Evolutionary conservation across 2,888 invertebrate genomes (phyloP).

Genomic region (Nomada hirtipes): DNA sequence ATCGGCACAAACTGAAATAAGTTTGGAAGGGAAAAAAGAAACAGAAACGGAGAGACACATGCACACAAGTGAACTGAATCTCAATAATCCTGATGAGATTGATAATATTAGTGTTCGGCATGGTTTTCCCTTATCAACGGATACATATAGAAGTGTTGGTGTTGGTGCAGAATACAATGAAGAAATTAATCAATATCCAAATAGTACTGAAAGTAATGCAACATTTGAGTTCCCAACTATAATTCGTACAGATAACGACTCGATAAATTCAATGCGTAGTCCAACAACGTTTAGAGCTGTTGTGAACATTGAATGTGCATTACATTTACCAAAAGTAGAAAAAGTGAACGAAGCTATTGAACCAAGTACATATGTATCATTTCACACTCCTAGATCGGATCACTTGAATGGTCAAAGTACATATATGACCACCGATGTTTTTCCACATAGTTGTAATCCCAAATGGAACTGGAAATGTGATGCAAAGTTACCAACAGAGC

Average conservation of each 20-base stretch:
- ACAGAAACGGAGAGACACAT: slow-evolving; percentile 23
- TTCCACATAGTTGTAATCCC: slow-evolving; percentile 85
- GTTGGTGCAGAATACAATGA: slow-evolving; percentile 81
- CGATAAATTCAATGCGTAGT: slow-evolving; percentile 16
- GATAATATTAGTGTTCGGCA: slow-evolving; percentile 73
- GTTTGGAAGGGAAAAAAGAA: slow-evolving; percentile 35
- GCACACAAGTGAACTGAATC: slow-evolving; percentile 67
- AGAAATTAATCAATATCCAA: slow-evolving; percentile 63
- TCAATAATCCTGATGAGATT: slow-evolving; percentile 74
- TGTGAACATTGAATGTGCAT: slow-evolving; percentile 86
- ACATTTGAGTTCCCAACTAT: slow-evolving; percentile 24
- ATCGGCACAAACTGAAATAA: slow-evolving; percentile 68
- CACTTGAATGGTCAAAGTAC: slow-evolving; percentile 74
- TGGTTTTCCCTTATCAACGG: slow-evolving; percentile 74
- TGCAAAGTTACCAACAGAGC: slow-evolving; percentile 84
- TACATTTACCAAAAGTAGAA: slow-evolving; percentile 85
- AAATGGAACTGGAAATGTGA: slow-evolving; percentile 86
- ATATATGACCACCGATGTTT: slow-evolving; percentile 85
- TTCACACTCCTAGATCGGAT: slow-evolving; percentile 84
- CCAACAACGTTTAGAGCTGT: slow-evolving; percentile 83
- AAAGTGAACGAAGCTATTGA: slow-evolving; percentile 83
- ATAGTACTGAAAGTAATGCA: slow-evolving; percentile 58
- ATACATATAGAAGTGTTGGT: slow-evolving; percentile 80
- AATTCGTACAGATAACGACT: slow-evolving; percentile 25
- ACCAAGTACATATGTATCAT: slow-evolving; percentile 87